A percentile compares a stretch with the other conserved stretches of the same genome.
phyloP scores from a whole-genome alignment of 2,113 vertebrate species.

The Cryptomyrus ogoouensis region DNA sequence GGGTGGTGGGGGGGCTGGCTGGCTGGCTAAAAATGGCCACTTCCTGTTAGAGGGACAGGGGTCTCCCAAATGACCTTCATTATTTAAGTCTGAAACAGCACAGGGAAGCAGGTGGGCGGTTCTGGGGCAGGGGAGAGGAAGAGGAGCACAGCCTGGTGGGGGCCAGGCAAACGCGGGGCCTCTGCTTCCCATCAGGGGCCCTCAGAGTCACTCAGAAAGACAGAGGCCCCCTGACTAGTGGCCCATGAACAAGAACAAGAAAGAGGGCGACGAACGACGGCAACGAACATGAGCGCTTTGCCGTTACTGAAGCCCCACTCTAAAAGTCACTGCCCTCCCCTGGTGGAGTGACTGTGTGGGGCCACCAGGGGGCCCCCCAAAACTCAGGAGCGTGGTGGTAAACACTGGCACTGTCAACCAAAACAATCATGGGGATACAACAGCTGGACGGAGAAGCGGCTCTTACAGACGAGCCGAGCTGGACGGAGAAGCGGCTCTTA shows the following conservation, averaged over 20 bases:
- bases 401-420: no score
- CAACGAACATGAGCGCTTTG: no score
- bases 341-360: background rate
- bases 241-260: background rate
- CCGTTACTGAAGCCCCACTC: no score
- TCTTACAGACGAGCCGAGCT: background rate
- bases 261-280: no score
- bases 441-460: background rate
- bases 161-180: background rate
- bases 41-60: conserved; percentile 35
- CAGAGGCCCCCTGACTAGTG: background rate
- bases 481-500: background rate
- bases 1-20: conserved; percentile 8
- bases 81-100: conserved; percentile 30
- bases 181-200: background rate
- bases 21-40: conserved; percentile 47
- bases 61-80: conserved; percentile 49
- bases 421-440: no score
- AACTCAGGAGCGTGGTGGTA: background rate
- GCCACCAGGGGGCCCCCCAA: background rate
- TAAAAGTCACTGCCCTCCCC: no score
- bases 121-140: no score
- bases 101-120: no score
- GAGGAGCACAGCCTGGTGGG: background rate
- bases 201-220: conserved; percentile 2